Evolutionary conservation across 2,888 invertebrate genomes (phyloP), one percentile per base, ranked within the genome.

Genomic region (Cheiracanthium punctorium): DNA sequence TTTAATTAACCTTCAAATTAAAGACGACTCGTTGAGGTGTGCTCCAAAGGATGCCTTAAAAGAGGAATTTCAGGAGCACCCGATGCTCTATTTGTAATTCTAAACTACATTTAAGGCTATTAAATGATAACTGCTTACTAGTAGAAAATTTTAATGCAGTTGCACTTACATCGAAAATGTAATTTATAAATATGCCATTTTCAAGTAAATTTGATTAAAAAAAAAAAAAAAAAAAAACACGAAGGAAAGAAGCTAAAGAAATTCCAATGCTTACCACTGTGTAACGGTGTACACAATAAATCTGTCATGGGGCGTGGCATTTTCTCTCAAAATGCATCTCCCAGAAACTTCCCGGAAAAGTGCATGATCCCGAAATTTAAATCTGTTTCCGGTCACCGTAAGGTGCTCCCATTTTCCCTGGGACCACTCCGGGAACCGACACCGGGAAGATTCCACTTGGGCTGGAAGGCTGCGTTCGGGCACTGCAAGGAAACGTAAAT

Each of bases 361-460:
- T 20, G 93, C 92, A 72, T 92, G 93, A 90, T 94, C 93, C 89
- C 92, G 92, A 90, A 93, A 93, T 52, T 89, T 88, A 82, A 94
- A 91, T 0, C 92, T 92, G 86, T 92, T 92, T 72, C 92, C 92
- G 30, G 92, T 91, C 12, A 94, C 92, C 65, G 91, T 90, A 7
- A 93, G 90, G 88, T 94, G 93, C 91, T 94, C 93, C 94, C 94
- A 94, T 79, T 93, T 91, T 37, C 94, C 94, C 89, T 93, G 93
- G 88, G 94, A 92, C 94, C 94, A 94, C 87, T 93, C 92, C 0
- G 94, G 94, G 90, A 94, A 94, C 87, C 93, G 93, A 88, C 89
- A 91, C 84, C 89, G 89, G 14, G 89, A 87, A 37, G 82, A 80
- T n/a, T 90, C 89, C 28, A 90, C 90, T 48, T 87, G 79, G 10